A percentile compares a stretch with the other conserved stretches of the same genome.
phyloP scores from a whole-genome alignment of 2,888 invertebrate genomes.

The Flabesymbios commensalis region DNA sequence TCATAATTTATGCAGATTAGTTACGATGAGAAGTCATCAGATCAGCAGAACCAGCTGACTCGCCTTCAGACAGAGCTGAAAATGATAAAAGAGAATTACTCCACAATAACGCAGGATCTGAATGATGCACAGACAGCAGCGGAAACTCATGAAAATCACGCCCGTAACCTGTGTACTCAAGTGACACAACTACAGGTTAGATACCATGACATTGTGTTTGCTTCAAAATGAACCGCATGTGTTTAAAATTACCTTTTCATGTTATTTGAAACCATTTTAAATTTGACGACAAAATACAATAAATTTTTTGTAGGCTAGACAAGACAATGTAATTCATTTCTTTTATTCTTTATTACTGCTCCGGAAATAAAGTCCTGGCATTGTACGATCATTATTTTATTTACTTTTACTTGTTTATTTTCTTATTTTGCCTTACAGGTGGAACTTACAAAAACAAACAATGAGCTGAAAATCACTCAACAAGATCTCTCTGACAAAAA shows the following conservation, averaged over 20 bases:
- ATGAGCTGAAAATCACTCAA: conserved; percentile 44
- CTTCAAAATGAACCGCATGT: too few relatives aligned
- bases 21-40: conserved; percentile 38
- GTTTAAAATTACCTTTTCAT: too few relatives aligned
- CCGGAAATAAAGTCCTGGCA: too few relatives aligned
- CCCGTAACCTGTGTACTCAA: conserved; percentile 43
- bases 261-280: too few relatives aligned
- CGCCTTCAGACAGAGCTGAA: conserved; percentile 39
- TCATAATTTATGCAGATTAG: conserved; percentile 35
- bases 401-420: too few relatives aligned
- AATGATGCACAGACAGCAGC: conserved; percentile 39
- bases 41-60: conserved; percentile 32
- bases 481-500: conserved; percentile 41
- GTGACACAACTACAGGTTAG: conserved; percentile 45
- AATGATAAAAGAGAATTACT: conserved; percentile 39
- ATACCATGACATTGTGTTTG: too few relatives aligned
- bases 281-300: too few relatives aligned
- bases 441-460: conserved; percentile 42
- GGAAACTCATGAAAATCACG: conserved; percentile 36
- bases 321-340: too few relatives aligned
- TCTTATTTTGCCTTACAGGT: too few relatives aligned
- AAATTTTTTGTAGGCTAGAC: too few relatives aligned
- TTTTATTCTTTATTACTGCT: too few relatives aligned
- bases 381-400: too few relatives aligned
- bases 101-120: conserved; percentile 33